A percentile compares a stretch with the other conserved stretches of the same genome.
Evolutionary conservation across 1,140 invertebrate species (phyloP).

Genomic region (Leguminivora glycinivorella): DNA sequence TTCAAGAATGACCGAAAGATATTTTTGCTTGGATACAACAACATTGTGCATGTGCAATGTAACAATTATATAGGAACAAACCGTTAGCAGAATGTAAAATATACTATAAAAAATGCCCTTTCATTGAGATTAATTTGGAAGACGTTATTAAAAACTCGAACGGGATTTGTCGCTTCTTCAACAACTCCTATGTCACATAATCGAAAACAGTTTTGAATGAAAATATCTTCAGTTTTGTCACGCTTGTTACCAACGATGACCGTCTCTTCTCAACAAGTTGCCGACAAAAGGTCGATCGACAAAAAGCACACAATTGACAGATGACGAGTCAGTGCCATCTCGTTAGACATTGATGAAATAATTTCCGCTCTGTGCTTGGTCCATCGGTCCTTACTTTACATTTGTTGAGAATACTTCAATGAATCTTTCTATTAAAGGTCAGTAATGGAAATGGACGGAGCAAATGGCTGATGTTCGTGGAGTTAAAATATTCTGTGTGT

Average conservation of each 20-base stretch:
- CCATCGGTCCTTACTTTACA: neutral
- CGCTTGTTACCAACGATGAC: neutral
- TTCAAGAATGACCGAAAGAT: neutral
- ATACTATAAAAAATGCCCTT: too few relatives aligned
- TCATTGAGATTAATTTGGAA: too few relatives aligned
- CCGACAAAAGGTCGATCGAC: constrained; percentile 9
- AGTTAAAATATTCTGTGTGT: too few relatives aligned
- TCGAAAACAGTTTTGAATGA: too few relatives aligned
- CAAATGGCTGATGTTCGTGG: too few relatives aligned
- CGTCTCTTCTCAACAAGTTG: neutral
- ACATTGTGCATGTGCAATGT: too few relatives aligned
- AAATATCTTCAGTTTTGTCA: neutral
- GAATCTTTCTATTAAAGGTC: neutral
- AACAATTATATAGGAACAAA: too few relatives aligned
- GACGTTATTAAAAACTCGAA: too few relatives aligned
- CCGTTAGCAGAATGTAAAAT: too few relatives aligned
- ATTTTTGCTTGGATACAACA: too few relatives aligned
- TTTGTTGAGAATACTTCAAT: neutral
- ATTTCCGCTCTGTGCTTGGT: constrained; percentile 14
- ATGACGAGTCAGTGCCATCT: neutral
- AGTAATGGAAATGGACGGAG: neutral
- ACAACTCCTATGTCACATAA: too few relatives aligned
- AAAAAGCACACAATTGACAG: constrained; percentile 28
- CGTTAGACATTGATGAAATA: constrained; percentile 10
- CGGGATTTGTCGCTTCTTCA: too few relatives aligned